Conservation (phyloP, 1,140 invertebrate species). For the Antheraea pernyi region DNA sequence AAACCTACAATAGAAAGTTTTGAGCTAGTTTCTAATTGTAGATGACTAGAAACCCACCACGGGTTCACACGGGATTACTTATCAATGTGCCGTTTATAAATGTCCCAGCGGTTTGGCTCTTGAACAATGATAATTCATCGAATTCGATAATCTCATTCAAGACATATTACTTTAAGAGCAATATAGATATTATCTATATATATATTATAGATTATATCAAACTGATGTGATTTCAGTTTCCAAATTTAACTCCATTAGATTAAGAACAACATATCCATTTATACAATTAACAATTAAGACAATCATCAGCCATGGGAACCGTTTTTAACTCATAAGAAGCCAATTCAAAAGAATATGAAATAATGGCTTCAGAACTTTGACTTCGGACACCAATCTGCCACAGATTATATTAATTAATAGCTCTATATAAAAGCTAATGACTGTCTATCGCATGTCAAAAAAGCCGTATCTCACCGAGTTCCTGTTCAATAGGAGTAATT, state of each 20-base stretch:
- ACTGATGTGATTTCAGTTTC: too few relatives aligned
- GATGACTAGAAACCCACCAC: too few relatives aligned
- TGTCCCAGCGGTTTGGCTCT: too few relatives aligned
- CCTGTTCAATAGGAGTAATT: conserved; percentile 26
- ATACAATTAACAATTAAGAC: neutral
- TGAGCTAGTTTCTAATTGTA: too few relatives aligned
- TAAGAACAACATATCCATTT: neutral
- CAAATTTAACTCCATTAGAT: neutral
- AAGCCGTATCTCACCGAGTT: conserved; percentile 14
- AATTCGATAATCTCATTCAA: too few relatives aligned
- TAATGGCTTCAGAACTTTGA: neutral
- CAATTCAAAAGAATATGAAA: conserved; percentile 2
- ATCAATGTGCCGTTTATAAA: too few relatives aligned
- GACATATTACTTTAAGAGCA: too few relatives aligned
- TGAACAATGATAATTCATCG: too few relatives aligned
- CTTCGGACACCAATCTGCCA: conserved; percentile 26
- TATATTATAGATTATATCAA: too few relatives aligned
- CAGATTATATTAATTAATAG: conserved; percentile 46
- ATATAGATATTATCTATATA: too few relatives aligned
- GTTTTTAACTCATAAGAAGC: neutral
- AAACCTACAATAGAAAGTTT: too few relatives aligned
- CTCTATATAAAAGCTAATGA: conserved; percentile 39
- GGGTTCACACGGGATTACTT: too few relatives aligned
- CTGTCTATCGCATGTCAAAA: conserved; percentile 44
- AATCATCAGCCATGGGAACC: neutral